phyloP scores from a whole-genome alignment of 2,888 invertebrate species.

The Synergus umbraculus region DNA sequence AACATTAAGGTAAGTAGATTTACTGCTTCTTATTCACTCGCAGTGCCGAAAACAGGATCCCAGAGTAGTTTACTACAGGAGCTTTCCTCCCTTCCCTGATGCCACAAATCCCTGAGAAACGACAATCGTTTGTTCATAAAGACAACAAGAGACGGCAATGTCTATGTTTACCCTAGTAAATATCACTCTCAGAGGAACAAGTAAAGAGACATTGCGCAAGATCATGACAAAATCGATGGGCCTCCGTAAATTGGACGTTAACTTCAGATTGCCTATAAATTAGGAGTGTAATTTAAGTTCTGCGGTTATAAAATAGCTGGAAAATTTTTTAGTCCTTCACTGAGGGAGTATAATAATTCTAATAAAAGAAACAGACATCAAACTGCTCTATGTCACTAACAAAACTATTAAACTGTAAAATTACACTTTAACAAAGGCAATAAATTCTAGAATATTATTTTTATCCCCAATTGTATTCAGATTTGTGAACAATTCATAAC shows the following conservation, averaged over 20 bases:
- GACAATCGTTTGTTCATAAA: conserved; percentile 1
- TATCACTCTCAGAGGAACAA: conserved; percentile 19
- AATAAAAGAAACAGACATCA: too few species aligned
- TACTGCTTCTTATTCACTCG: background rate
- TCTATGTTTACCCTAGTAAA: conserved; percentile 3
- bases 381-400: too few species aligned
- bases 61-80: background rate
- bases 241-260: background rate
- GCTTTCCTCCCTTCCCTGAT: background rate
- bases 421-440: too few species aligned
- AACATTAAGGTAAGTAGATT: background rate
- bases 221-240: conserved; percentile 22
- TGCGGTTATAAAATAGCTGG: background rate
- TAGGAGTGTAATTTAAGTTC: background rate
- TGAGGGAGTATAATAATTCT: background rate
- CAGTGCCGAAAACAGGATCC: background rate
- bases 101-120: conserved; percentile 2
- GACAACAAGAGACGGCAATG: background rate
- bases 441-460: too few species aligned
- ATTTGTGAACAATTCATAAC: background rate
- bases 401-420: too few species aligned
- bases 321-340: background rate
- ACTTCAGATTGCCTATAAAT: conserved; percentile 6
- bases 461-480: too few species aligned
- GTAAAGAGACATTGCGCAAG: conserved; percentile 21